Evolutionary conservation across 1,140 invertebrate genomes (phyloP), one percentile per base, ranked within the genome.

Genomic region (Antheraea pernyi): DNA sequence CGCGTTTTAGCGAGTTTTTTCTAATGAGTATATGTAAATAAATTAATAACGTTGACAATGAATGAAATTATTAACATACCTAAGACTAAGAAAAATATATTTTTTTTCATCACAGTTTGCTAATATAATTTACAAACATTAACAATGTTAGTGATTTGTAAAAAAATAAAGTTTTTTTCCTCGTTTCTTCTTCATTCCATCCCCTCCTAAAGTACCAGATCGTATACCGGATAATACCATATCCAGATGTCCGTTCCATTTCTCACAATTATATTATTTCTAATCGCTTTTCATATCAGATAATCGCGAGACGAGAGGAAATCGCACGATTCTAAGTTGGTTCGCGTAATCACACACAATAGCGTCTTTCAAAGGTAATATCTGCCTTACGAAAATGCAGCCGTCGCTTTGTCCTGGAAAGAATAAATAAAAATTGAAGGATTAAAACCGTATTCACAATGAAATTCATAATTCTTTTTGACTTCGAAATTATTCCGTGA

Each of bases 281-380:
- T 79, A 91, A 72, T 91, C 89, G 59, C 75, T 86, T 69, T 91
- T 91, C 74, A 83, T 79, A 65, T 88, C 82, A 10, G 73, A 65
- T 11, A 89, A 70, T 65, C 85, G 78, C 0, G 95, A 95, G 16
- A 97, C 95, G 67, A 98, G 94, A 10, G 98, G 98, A 91, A 99
- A 99, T 71, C 97, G 95, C 37, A 99, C 96, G 61, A 99, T 96
- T 67, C 98, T 94, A 59, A 99, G 94, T 79, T 98, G 96, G 77
- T 96, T 96, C n/a, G 97, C 98, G 86, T 98, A 99, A 85, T 99
- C 98, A 92, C 98, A 99, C 11, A 98, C 95, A 59, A 98, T 95
- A 9, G 94, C 95, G 84, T 97, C 97, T 46, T 95, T 95, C 59
- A 98, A 87, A 16, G 95, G 93, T 65, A 96, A 87, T 81, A 98